Evolutionary conservation across 2,797 vertebrate species (phyloP), one percentile per base, ranked within the genome.

Genomic region (Leucoraja ocellata): DNA sequence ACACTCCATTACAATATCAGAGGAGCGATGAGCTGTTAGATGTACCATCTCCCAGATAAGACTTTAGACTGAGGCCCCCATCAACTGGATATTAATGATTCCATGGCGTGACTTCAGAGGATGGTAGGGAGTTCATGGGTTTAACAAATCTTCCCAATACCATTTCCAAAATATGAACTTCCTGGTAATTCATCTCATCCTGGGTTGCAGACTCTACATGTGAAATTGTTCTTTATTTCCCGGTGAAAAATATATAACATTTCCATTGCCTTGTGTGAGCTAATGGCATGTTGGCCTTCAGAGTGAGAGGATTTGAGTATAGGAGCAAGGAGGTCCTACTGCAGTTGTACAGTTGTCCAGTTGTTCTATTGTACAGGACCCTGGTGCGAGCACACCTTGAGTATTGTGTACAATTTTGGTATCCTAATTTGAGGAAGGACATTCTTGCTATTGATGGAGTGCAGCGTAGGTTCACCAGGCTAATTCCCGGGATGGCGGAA

Each of bases 171-270:
- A 68, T 65, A 36, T 21, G 63, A 18, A 36, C 63, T 68, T 32
- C 14, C 84, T 88, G 84, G 61, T 88, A 88, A 88, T 88, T 68
- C 84, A 68, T 88, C 84, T 88, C 84, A 88, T 88, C 65, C 84
- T 32, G 32, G 61, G 68, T 88, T 88, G n/a, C 21, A 65, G 7
- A 63, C 32, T 36, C 16, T 21, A 32, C 28, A 14, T 28, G 13
- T 63, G 16, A 88, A 88, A 21, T 4, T 0, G 0, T 88, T 88
- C 21, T n/a, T 36, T 65, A 6, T 68, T 65, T 88, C n/a, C 21
- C 21, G 18, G 84, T 36, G 28, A 36, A 16, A 88, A 88, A 36
- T 68, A 18, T 36, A 68, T 46, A 46, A 16, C 5, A 32, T 21
- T 68, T n/a, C 32, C n/a, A 32, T 88, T 36, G 71, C 71, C 71